Base-by-base conservation (phyloP, 2,888 invertebrate species). In the Caenorhabditis wallacei region DNA sequence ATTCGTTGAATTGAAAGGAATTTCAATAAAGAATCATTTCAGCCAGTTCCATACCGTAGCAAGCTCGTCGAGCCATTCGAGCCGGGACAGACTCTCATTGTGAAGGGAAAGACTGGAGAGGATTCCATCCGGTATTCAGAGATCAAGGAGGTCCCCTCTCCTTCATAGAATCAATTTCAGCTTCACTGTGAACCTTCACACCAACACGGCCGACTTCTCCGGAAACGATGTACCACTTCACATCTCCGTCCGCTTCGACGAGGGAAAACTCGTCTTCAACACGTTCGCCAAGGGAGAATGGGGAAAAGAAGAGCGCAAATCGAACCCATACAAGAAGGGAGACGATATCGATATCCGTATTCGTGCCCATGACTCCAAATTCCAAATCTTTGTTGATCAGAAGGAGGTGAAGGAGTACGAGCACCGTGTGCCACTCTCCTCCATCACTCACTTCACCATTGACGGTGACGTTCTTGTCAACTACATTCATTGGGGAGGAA, bases 241-340 rank as follows among this genome's bases (percentile, higher is more conserved):
- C 84, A 87, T 91, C 70, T 87, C 85, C 61, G 84, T 88, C 40
- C 88, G 89, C 43, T 87, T 88, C 78, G 89, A 89, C 72, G 89
- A 89, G 57, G 88, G 88, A 78, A 89, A 88, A 85, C 83, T 91
- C 75, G 91, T 91, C 20, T 88, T 90, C 85, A 91, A 91, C 86
- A 89, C 89, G 11, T 92, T 91, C 87, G 46, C 87, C 56, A 91
- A 92, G 84, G 91, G 91, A 48, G 91, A 91, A 76, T 92, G 92
- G 92, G 92, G 91, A 74, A 92, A 92, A 80, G 92, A 91, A 85
- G 91, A 91, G 87, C 87, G 91, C 75, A 91, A 91, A 87, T 87
- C 88, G 79, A 91, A 91, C 82, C 91, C 91, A 35, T 90, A 86
- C 87, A 91, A 91, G 82, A 84, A 88, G 85, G 91, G 91, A 48